Base-by-base conservation (phyloP, 2,113 vertebrate species). In the Phrynosoma blainvillii region DNA sequence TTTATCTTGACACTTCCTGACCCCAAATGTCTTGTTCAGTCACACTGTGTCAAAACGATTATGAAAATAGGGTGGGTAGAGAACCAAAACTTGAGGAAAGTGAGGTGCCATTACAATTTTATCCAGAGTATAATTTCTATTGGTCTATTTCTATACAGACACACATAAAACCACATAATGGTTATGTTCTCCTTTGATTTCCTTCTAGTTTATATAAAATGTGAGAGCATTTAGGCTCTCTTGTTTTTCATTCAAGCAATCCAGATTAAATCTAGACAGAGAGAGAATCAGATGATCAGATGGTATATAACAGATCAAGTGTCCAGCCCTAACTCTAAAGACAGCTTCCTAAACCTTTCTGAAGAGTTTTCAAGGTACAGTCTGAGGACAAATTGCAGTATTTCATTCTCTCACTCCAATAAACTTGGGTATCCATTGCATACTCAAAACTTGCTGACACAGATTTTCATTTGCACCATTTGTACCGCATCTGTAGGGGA, bases 1-100 rank as follows among this genome's bases (percentile, higher is more conserved):
- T 82, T 75, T 90, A 79, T 89, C 84, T 83, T 86, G 75, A 80
- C 20, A 84, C 56, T 87, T 71, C 65, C 52, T 73, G 74, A 23
- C 3, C 73, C 40, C 68, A 16, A 66, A 23, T 56, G 18, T 84
- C 89, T 16, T 85, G 86, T 88, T 91, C 23, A 62, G 25, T 27
- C 76, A 36, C 6, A 32, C 14, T 36, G 11, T 77, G 56, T 65
- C 40, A 27, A 59, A 77, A 85, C 0, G 2, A 66, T 77, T 66
- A 66, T 30, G 59, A 47, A 65, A 23, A 23, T 2, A 62, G 59
- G 59, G 4, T 3, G 2, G 13, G 59, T 62, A 68, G 20, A 18
- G 32, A 40, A 4, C 6, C 13, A 8, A 83, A 83, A n/a, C 13
- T 27, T 47, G 14, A 68, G 16, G 42, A 54, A 70, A 79, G 65